phyloP scores from a whole-genome alignment of 2,113 vertebrate species.

The Maccullochella peelii region DNA sequence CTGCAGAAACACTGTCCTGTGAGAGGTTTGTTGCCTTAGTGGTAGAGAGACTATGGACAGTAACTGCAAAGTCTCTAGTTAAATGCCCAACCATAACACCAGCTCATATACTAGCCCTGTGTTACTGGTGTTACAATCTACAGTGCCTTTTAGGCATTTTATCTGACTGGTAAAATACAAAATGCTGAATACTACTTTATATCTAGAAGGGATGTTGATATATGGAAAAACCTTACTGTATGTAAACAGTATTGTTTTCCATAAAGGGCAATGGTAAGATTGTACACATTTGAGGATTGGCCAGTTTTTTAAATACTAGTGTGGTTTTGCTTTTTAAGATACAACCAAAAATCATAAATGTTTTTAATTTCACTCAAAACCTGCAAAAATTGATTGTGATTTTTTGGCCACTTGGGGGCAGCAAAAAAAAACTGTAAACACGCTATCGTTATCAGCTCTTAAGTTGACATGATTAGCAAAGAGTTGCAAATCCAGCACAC shows the following conservation, averaged over 20 bases:
- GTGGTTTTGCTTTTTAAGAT: background rate
- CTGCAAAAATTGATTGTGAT: background rate
- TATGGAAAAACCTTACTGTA: background rate
- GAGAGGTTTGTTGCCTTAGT: conserved; percentile 4
- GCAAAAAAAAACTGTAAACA: background rate
- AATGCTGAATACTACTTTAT: background rate
- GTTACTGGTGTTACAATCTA: background rate
- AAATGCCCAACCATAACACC: background rate
- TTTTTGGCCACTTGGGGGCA: background rate
- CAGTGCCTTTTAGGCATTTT: background rate
- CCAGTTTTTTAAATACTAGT: background rate
- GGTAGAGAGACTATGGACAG: background rate
- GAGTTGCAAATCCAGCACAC: background rate
- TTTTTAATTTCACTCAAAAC: background rate
- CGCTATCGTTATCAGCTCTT: background rate
- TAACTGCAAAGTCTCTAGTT: background rate
- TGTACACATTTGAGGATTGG: background rate
- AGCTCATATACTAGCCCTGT: background rate
- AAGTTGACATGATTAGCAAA: background rate
- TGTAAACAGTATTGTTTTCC: background rate
- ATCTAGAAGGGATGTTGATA: background rate
- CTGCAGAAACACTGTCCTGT: conserved; percentile 11
- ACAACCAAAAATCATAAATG: background rate
- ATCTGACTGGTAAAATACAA: background rate
- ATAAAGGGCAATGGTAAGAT: background rate